phyloP scores from a whole-genome alignment of 35 echinoderm and acorn worm genomes.

The Anneissia japonica region DNA sequence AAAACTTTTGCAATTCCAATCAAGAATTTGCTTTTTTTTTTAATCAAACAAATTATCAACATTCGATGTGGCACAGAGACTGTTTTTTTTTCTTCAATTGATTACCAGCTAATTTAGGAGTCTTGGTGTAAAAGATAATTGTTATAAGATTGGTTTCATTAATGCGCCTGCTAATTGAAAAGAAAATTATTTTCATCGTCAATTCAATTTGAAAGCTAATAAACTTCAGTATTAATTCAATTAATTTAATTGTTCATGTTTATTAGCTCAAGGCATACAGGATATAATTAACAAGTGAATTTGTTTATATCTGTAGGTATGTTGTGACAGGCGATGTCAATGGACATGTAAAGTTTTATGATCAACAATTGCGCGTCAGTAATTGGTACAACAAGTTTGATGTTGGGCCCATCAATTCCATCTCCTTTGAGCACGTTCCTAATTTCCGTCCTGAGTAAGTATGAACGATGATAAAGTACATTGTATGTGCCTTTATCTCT shows the following conservation, averaged over 20 bases:
- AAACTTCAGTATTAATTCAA: background rate
- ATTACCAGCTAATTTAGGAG: no score
- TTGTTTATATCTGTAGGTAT: conserved; percentile 44
- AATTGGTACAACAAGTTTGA: conserved; percentile 98
- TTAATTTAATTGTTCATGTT: background rate
- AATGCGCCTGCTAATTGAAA: no score
- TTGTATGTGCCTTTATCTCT: no score
- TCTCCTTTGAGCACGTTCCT: conserved; percentile 84
- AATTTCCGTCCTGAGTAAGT: conserved; percentile 75
- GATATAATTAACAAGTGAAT: background rate
- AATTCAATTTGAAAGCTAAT: background rate
- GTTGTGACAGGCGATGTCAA: conserved; percentile 81
- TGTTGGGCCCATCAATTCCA: conserved; percentile 87
- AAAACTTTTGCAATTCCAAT: no score
- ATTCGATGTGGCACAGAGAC: no score
- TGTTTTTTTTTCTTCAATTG: no score
- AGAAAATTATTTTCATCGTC: no score
- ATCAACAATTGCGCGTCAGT: conserved; percentile 73
- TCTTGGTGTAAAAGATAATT: no score
- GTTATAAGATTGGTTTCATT: no score
- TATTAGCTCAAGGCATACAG: no score
- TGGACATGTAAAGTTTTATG: conserved; percentile 97
- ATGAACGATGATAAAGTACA: background rate
- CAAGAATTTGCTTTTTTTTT: no score
- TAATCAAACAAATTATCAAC: no score